These are phyloP conservation scores for Arge pagana DNA, from an alignment of 2,888 invertebrate genomes.

Conservation along the genomic window DNA sequence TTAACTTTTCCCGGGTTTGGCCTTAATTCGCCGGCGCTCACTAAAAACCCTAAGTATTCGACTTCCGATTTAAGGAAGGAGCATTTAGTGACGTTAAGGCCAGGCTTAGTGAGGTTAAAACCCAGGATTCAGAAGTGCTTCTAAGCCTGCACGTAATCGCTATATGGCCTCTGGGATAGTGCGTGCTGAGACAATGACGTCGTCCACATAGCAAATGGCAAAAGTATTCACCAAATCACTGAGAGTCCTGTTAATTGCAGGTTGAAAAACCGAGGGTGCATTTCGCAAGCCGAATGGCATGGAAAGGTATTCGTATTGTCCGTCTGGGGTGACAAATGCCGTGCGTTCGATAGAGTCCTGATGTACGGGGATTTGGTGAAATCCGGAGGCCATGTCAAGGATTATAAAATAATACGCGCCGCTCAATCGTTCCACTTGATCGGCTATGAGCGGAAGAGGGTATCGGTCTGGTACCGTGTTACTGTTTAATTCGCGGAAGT, in stretches of 20 bases:
- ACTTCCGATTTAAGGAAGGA: constrained; percentile 26
- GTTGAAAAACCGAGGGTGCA: constrained; percentile 35
- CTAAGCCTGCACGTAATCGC: constrained; percentile 26
- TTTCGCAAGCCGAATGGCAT: constrained; percentile 37
- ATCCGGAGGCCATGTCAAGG: constrained; percentile 31
- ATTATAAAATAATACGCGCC: constrained; percentile 26
- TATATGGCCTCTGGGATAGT: constrained; percentile 26
- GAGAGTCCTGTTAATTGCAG: constrained; percentile 29
- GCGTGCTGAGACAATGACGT: constrained; percentile 27
- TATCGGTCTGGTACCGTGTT: constrained; percentile 36
- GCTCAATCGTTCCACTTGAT: constrained; percentile 29
- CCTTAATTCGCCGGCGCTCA: constrained; percentile 16
- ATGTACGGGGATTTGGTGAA: constrained; percentile 31
- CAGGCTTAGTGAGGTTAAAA: constrained; percentile 24
- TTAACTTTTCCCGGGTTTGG: constrained; percentile 25
- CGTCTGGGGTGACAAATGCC: constrained; percentile 24
- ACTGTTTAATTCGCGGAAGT: constrained; percentile 36
- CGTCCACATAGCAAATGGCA: constrained; percentile 29
- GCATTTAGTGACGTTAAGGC: constrained; percentile 29
- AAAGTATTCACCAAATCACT: constrained; percentile 22
- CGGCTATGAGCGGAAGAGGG: constrained; percentile 36
- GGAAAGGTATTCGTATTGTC: constrained; percentile 30
- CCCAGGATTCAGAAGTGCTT: not conserved
- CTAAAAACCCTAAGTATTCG: constrained; percentile 26
- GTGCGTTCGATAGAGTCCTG: constrained; percentile 18